Evolutionary conservation across 1,140 invertebrate genomes (phyloP).

Genomic region (Drosophila aff.): DNA sequence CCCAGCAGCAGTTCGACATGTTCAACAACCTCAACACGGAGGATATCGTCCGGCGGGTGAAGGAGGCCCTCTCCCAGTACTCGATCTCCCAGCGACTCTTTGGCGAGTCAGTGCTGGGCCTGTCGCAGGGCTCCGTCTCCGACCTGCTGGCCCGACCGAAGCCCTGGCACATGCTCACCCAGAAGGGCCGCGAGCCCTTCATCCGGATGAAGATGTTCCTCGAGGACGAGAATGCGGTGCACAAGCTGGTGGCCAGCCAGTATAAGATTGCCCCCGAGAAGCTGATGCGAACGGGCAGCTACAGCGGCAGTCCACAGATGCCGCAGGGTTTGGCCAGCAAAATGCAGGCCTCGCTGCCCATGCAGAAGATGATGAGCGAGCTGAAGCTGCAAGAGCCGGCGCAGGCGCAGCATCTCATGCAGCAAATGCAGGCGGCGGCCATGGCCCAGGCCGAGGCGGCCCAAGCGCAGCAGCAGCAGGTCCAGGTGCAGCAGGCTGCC

Average conservation of each 20-base stretch:
- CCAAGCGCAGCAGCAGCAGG: conserved; percentile 82
- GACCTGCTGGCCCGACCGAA: conserved; percentile 97
- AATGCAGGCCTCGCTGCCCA: conserved; percentile 88
- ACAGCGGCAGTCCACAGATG: conserved; percentile 92
- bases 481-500: conserved; percentile 89
- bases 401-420: conserved; percentile 89
- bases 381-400: conserved; percentile 90
- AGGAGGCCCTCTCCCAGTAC: conserved; percentile 98
- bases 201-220: conserved; percentile 99
- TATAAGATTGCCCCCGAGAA: conserved; percentile 99
- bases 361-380: conserved; percentile 90
- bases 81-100: conserved; percentile 99
- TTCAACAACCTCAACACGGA: conserved; percentile 99
- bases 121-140: conserved; percentile 98
- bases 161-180: conserved; percentile 98
- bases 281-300: conserved; percentile 96
- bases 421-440: conserved; percentile 86
- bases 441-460: conserved; percentile 85
- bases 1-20: conserved; percentile 99
- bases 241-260: conserved; percentile 97
- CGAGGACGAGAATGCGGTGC: conserved; percentile 98
- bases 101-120: conserved; percentile 97
- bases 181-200: conserved; percentile 98
- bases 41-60: conserved; percentile 98
- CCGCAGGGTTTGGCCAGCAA: conserved; percentile 90